Evolutionary conservation across 2,113 vertebrate species (phyloP), one percentile per base, ranked within the genome.

Genomic region (Sturnus vulgaris): DNA sequence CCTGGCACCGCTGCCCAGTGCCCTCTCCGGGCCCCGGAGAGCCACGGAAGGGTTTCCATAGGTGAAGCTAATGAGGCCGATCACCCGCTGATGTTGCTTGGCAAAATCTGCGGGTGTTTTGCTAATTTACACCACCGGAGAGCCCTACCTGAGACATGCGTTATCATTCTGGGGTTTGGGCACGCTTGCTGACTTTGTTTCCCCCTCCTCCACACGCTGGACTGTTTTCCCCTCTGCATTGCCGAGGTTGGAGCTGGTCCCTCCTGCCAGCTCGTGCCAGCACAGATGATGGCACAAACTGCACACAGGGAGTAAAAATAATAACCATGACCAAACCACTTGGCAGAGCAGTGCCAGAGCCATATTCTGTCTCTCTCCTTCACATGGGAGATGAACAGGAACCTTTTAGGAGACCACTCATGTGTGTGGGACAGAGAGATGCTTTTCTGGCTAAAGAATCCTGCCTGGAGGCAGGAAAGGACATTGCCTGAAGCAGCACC

Each of bases 251-350:
- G 85, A 95, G 75, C 88, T 60, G 79, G 52, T 75, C 61, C 83
- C 77, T 79, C 70, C 72, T 64, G 76, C 70, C 93, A 59, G 94
- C 72, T 88, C 46, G 17, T 88, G 93, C 82, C 93, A 92, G 93
- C 63, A 37, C 90, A 94, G 90, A 90, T 87, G 87, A 96, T 79
- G 79, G 69, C 85, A 92, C 66, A 52, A 85, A 60, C 49, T 60
- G 78, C 50, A 3, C 57, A 82, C 53, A 89, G 81, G 46, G 57
- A 84, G 35, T 30, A 86, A 88, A 90, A 93, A 93, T 60, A 78
- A 85, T 42, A 87, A 76, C 61, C 1, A 1, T 71, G 50, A 88
- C 27, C 30, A 2, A 93, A 66, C 1, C 16, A 60, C 52, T 78
- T 22, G 65, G 88, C 90, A 91, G 84, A 69, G 49, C 9, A 0